A percentile compares a stretch with the other conserved stretches of the same genome.
phyloP scores from a whole-genome alignment of 2,888 invertebrate genomes.

The Neelides folsomi region DNA sequence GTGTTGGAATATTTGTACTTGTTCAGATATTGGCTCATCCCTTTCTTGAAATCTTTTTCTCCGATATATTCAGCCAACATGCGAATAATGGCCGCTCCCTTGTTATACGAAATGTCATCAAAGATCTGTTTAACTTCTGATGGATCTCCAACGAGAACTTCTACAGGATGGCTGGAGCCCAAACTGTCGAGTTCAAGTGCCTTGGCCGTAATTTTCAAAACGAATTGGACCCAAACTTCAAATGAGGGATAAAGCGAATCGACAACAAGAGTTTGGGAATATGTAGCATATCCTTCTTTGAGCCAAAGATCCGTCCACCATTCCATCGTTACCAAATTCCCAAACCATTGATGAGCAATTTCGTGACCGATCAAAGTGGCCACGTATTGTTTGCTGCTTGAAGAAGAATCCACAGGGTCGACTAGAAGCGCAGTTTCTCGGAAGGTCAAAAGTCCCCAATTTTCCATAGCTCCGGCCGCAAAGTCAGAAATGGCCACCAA shows the following conservation, averaged over 20 bases:
- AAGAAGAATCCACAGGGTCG: slow-evolving; percentile 78
- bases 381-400: slow-evolving; percentile 68
- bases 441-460: slow-evolving; percentile 87
- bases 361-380: slow-evolving; percentile 72
- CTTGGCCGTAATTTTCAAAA: slow-evolving; percentile 69
- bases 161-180: slow-evolving; percentile 89
- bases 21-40: slow-evolving; percentile 79
- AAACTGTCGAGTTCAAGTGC: slow-evolving; percentile 77
- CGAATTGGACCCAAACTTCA: slow-evolving; percentile 94
- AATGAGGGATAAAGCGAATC: slow-evolving; percentile 86
- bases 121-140: slow-evolving; percentile 94
- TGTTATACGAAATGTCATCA: slow-evolving; percentile 92
- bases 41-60: slow-evolving; percentile 78
- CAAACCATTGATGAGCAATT: slow-evolving; percentile 96
- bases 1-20: slow-evolving; percentile 80
- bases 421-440: slow-evolving; percentile 81
- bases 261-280: slow-evolving; percentile 88
- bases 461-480: slow-evolving; percentile 90
- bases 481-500: slow-evolving; percentile 93
- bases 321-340: slow-evolving; percentile 94
- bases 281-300: slow-evolving; percentile 92
- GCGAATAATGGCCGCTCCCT: slow-evolving; percentile 85
- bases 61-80: slow-evolving; percentile 92
- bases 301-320: slow-evolving; percentile 97
- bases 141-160: slow-evolving; percentile 80